Evolutionary conservation across 2,888 invertebrate genomes (phyloP), one percentile per base, ranked within the genome.

Genomic region (Gibbula magus): DNA sequence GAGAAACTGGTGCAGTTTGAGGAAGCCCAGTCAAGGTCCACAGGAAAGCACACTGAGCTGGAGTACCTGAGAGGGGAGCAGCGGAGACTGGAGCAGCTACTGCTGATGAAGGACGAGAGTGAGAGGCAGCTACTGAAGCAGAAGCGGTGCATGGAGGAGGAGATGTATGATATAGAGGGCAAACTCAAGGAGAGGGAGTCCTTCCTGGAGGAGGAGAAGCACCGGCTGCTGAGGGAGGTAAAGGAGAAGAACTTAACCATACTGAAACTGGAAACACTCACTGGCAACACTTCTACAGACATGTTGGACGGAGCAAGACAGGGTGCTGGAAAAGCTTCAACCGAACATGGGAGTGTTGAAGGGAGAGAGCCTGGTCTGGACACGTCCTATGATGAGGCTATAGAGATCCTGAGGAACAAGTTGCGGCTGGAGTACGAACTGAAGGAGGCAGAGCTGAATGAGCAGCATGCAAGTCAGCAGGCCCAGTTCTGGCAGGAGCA

Each of bases 41-140:
- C 79, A 45, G 86, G 88, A 22, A 85, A 86, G 39, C 85, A 87
- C 82, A 66, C 86, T 45, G 86, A 86, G 39, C 75, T 90, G 7
- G 89, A 89, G 35, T 85, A 86, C 78, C 86, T 87, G 54, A 82
- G 85, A 61, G 80, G 85, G 73, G 87, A 88, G 45, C 88, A 90
- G 77, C 83, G 86, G 53, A 86, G 86, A 45, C 80, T 91, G n/a
- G 91, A 91, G 77, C 89, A 90, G 67, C 80, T 88, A 0, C 83
- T 90, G 22, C 84, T 88, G 70, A 85, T 90, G 77, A 90, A 90
- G 78, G 89, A 90, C 66, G 53, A 85, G 67, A 88, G 87, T 51
- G 90, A 91, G 79, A 86, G 86, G 73, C 88, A 90, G 76, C 81
- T 91, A 20, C 88, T 88, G 88, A 84, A 85, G 61, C 89, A 91